Percentiles rank a stretch among this genome's conserved stretches.
Evolutionary conservation across 2,113 vertebrate genomes (phyloP).

Genomic region (Delphinus delphis): DNA sequence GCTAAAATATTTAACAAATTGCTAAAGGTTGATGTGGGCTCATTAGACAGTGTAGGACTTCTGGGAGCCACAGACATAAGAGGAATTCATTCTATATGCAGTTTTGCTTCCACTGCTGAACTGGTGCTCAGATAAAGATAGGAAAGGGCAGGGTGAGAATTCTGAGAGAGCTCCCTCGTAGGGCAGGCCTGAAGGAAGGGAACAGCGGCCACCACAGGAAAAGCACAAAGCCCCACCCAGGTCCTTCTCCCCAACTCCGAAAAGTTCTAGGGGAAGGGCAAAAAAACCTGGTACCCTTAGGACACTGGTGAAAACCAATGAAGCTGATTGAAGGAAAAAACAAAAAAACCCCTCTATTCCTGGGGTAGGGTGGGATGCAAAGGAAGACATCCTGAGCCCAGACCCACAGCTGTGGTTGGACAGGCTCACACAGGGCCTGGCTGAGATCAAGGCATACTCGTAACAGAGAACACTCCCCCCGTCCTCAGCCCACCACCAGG

Average conservation of each 20-base stretch:
- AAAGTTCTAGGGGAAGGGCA: not conserved
- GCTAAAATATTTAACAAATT: not conserved
- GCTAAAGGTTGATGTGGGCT: not conserved
- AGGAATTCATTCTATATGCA: not conserved
- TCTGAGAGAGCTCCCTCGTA: not conserved
- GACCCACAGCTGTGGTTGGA: not conserved
- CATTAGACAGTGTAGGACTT: rapidly evolving
- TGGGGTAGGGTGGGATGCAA: rapidly evolving
- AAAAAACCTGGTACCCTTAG: rapidly evolving
- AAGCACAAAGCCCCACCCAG: not conserved
- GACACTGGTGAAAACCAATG: not conserved
- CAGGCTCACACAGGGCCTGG: not conserved
- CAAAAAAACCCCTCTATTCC: not conserved
- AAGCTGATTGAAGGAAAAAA: not conserved
- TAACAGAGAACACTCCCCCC: not conserved
- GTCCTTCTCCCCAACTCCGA: not conserved
- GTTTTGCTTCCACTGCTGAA: not conserved
- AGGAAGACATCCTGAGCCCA: not conserved
- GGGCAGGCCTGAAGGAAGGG: no score
- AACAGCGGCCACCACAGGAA: no score
- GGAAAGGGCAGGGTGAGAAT: not conserved
- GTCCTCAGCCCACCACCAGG: not conserved
- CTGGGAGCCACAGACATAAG: not conserved
- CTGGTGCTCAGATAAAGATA: not conserved
- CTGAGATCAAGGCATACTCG: not conserved